Percentiles rank a stretch among this genome's conserved stretches.
These are phyloP conservation scores for Euphydryas editha DNA, from an alignment of 2,888 invertebrate species.

Conservation along the genomic window DNA sequence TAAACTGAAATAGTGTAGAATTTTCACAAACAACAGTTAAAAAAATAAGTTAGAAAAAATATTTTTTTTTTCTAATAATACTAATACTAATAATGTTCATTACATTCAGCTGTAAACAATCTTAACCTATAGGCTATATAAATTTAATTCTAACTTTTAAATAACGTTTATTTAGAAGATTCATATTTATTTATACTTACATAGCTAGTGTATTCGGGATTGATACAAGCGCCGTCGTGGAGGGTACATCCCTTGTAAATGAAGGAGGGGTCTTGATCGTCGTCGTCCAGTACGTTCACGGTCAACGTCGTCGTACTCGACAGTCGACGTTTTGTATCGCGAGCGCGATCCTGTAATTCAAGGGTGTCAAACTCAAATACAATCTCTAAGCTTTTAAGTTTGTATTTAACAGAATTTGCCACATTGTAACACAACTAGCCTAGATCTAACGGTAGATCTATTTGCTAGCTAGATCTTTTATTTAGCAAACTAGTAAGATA, in stretches of 20 bases:
- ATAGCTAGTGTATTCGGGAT: conserved; percentile 92
- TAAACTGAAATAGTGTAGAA: too few species aligned
- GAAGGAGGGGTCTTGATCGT: conserved; percentile 96
- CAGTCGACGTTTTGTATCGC: conserved; percentile 89
- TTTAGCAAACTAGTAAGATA: too few species aligned
- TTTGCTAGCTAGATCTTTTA: too few species aligned
- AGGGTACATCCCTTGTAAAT: conserved; percentile 93
- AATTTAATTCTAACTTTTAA: neutral
- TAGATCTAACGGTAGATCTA: too few species aligned
- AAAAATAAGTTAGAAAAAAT: too few species aligned
- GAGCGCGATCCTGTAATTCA: conserved; percentile 89
- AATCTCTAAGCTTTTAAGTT: too few species aligned
- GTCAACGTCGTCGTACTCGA: conserved; percentile 94
- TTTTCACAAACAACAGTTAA: too few species aligned
- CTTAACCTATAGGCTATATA: neutral
- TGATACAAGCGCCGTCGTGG: conserved; percentile 92
- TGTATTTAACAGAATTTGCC: too few species aligned
- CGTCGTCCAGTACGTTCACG: conserved; percentile 93
- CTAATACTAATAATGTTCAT: too few species aligned
- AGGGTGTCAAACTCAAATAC: too few species aligned
- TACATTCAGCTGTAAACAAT: neutral
- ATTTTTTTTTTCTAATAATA: too few species aligned
- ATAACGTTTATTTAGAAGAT: neutral
- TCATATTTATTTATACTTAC: conserved; percentile 85
- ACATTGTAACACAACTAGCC: too few species aligned